These are phyloP conservation scores for Pseudopleuronectes americanus DNA, from an alignment of 2,797 vertebrate species.

Conservation along the genomic window DNA sequence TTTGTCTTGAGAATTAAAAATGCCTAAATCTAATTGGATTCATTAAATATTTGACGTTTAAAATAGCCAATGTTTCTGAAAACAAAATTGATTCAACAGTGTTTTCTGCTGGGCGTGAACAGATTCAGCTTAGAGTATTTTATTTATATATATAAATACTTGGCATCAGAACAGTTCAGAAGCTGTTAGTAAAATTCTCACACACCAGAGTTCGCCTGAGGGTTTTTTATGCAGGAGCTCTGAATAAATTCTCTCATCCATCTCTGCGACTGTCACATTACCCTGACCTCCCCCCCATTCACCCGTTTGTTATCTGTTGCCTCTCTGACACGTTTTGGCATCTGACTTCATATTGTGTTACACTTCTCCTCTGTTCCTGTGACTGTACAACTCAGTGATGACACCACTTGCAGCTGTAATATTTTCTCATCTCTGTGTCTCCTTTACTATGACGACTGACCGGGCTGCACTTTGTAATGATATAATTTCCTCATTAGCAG, in stretches of 20 bases:
- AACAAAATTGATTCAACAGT: too few species aligned
- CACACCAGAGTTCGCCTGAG: neutral
- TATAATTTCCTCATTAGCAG: neutral
- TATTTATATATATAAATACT: too few species aligned
- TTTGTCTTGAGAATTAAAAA: too few species aligned
- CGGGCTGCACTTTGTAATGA: neutral
- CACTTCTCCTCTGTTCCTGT: conserved; percentile 1
- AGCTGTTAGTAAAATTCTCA: neutral
- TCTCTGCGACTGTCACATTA: conserved; percentile 1
- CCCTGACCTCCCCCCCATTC: neutral
- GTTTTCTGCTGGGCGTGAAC: too few species aligned
- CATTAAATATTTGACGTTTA: too few species aligned
- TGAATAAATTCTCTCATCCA: neutral
- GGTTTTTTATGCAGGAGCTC: neutral
- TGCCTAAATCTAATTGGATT: too few species aligned
- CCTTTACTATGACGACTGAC: neutral
- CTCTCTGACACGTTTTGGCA: neutral
- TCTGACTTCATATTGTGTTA: neutral
- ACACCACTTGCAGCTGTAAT: neutral
- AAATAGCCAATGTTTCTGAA: too few species aligned
- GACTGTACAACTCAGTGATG: neutral
- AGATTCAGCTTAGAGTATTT: too few species aligned
- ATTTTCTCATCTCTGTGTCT: neutral
- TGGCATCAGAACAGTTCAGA: neutral
- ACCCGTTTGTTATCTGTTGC: neutral